Conservation (phyloP, 2,888 invertebrate genomes). For the Prostheceraeus crozeri region DNA sequence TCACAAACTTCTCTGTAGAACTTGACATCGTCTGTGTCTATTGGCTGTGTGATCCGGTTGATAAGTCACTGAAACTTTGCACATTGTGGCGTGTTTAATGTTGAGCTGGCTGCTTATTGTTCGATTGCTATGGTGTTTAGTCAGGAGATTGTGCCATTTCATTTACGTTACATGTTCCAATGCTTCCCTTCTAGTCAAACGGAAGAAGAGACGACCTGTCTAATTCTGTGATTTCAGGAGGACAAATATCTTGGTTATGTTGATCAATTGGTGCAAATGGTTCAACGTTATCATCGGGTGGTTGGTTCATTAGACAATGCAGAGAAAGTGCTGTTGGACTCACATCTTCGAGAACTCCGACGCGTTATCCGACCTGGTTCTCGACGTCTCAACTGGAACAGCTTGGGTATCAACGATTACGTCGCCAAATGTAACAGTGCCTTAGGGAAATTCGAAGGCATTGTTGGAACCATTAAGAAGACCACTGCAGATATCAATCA, state of each 20-base stretch:
- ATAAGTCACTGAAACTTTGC: too few relatives aligned
- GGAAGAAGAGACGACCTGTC: too few relatives aligned
- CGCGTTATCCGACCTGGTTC: conserved; percentile 66
- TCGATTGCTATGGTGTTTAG: too few relatives aligned
- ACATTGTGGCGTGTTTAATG: too few relatives aligned
- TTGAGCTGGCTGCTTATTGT: too few relatives aligned
- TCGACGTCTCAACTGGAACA: conserved; percentile 75
- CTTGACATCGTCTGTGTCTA: too few relatives aligned
- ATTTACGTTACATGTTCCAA: too few relatives aligned
- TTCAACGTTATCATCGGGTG: conserved; percentile 60
- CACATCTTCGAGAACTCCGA: conserved; percentile 52
- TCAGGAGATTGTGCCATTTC: too few relatives aligned
- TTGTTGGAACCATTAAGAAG: conserved; percentile 58
- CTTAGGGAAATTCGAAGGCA: conserved; percentile 57
- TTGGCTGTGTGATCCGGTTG: too few relatives aligned
- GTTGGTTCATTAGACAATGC: conserved; percentile 65
- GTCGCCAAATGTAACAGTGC: conserved; percentile 61
- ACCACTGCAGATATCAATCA: conserved; percentile 56
- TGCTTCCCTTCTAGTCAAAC: too few relatives aligned
- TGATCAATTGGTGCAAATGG: conserved; percentile 54
- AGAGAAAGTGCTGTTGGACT: conserved; percentile 61
- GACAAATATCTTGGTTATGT: conserved; percentile 57
- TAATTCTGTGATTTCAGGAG: too few relatives aligned
- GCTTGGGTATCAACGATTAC: conserved; percentile 72
- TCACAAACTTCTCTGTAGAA: too few relatives aligned